Conservation (phyloP, 2,797 vertebrate genomes). For the Darevskia nairensis region DNA sequence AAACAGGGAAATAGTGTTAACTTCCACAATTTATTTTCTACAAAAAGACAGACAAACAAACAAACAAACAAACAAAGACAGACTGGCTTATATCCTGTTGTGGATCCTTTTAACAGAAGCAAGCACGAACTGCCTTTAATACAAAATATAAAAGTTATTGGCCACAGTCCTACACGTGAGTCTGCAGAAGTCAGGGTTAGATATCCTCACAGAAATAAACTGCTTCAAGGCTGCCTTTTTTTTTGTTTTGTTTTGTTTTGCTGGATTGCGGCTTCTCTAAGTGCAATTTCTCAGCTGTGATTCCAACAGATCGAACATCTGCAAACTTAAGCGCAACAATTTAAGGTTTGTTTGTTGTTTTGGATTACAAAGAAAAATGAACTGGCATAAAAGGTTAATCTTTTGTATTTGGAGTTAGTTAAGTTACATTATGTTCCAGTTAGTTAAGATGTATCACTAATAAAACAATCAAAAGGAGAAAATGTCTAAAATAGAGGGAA, state of each 20-base stretch:
- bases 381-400: background rate
- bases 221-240: background rate
- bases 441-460: background rate
- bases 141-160: background rate
- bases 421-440: background rate
- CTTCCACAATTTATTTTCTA: background rate
- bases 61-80: background rate
- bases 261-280: background rate
- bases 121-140: background rate
- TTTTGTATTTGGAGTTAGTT: background rate
- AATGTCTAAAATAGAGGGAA: background rate
- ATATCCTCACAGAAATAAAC: background rate
- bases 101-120: background rate
- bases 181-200: background rate
- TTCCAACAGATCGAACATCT: background rate
- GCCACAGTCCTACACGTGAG: background rate
- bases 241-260: too few relatives aligned
- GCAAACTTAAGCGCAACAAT: background rate
- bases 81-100: slow-evolving; percentile 5
- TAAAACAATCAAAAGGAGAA: background rate
- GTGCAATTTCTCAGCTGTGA: background rate
- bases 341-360: background rate
- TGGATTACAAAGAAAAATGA: background rate
- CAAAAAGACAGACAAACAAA: background rate
- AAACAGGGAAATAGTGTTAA: background rate